Conservation (phyloP, 2,113 vertebrate species). For the Tympanuchus pallidicinctus region DNA sequence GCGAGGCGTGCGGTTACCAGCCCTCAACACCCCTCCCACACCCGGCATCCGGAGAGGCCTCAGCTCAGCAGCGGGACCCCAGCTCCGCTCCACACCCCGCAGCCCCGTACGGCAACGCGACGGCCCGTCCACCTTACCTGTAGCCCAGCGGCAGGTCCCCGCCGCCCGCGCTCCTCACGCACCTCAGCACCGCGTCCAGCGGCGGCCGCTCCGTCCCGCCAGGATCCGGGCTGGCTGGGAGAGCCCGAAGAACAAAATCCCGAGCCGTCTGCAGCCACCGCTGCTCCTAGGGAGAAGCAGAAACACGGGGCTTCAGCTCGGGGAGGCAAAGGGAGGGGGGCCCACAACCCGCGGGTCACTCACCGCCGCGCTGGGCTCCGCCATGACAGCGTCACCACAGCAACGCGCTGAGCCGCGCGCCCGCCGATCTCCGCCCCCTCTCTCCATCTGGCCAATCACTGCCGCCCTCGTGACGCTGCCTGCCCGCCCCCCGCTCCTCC, state of each 20-base stretch:
- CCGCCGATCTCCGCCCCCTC: not conserved
- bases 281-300: not conserved
- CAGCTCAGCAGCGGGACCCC: not conserved
- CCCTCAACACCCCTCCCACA: not conserved
- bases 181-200: slow-evolving; percentile 19
- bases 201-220: not conserved
- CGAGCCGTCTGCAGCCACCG: slow-evolving; percentile 21
- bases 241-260: not conserved
- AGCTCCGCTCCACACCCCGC: too few relatives aligned
- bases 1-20: not conserved
- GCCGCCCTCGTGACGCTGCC: too few relatives aligned
- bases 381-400: not conserved
- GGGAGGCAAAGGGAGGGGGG: not conserved
- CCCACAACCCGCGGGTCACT: fast-evolving
- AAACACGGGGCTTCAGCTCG: not conserved
- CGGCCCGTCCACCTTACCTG: not conserved
- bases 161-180: not conserved
- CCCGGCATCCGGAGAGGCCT: not conserved
- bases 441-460: not conserved
- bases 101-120: not conserved
- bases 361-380: not conserved
- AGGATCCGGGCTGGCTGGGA: not conserved
- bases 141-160: slow-evolving; percentile 47
- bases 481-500: too few relatives aligned
- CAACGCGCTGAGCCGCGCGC: not conserved